Percentiles rank a stretch among this genome's conserved stretches.
phyloP scores from a whole-genome alignment of 2,888 invertebrate genomes.

The Julus scanicus region DNA sequence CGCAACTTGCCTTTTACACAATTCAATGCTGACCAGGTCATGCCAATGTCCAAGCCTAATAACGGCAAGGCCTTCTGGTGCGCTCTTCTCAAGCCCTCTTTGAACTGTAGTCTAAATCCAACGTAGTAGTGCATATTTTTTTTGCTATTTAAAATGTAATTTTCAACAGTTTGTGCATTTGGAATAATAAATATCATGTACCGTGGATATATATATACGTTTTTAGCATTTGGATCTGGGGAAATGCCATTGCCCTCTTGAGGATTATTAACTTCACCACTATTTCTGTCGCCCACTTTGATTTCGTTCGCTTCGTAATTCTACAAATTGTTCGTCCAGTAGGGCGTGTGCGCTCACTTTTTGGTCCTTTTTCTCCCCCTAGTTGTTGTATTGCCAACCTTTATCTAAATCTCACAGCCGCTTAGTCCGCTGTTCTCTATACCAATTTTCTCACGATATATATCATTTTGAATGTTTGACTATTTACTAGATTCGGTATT shows the following conservation, averaged over 20 bases:
- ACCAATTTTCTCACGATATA: slow-evolving; percentile 39
- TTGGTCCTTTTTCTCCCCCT: slow-evolving; percentile 8
- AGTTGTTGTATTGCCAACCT: not conserved
- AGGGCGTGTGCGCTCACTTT: slow-evolving; percentile 33
- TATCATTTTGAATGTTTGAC: slow-evolving; percentile 47
- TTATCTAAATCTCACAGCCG: slow-evolving; percentile 27
- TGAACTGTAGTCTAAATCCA: slow-evolving; percentile 15
- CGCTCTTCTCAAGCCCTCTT: not conserved
- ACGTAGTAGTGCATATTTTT: slow-evolving; percentile 28
- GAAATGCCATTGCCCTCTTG: slow-evolving; percentile 14
- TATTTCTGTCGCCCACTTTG: slow-evolving; percentile 10
- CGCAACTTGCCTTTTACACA: not conserved
- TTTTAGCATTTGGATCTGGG: slow-evolving; percentile 28
- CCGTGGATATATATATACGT: slow-evolving; percentile 33
- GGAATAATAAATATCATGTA: slow-evolving; percentile 33
- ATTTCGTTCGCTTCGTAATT: not conserved
- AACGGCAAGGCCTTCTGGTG: not conserved
- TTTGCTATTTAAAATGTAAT: slow-evolving; percentile 33
- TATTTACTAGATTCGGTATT: slow-evolving; percentile 35
- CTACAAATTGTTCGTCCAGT: slow-evolving; percentile 28
- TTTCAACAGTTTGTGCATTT: slow-evolving; percentile 33
- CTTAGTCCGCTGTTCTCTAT: not conserved
- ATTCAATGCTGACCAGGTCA: not conserved
- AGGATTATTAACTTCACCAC: not conserved
- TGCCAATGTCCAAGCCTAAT: too few species aligned